phyloP scores from a whole-genome alignment of 2,888 invertebrate species.

The Spodoptera exigua region DNA sequence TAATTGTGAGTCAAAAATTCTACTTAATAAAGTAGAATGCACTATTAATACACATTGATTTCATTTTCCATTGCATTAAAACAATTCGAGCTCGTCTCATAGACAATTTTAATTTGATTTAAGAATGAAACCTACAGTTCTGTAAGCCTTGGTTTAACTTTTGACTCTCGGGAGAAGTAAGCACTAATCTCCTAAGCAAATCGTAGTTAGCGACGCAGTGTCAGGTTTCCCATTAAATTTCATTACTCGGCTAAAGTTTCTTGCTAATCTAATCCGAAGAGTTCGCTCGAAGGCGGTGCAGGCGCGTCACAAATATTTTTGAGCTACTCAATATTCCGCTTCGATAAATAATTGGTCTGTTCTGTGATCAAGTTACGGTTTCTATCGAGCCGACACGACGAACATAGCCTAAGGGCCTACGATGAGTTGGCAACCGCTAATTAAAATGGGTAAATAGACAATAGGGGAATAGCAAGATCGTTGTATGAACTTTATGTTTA shows the following conservation, averaged over 20 bases:
- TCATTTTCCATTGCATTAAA: slow-evolving; percentile 15
- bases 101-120: slow-evolving; percentile 27
- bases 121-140: slow-evolving; percentile 27
- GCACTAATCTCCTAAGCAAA: slow-evolving; percentile 30
- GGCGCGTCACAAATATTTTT: background rate
- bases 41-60: slow-evolving; percentile 4
- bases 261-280: slow-evolving; percentile 18
- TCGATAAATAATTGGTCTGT: slow-evolving; percentile 8
- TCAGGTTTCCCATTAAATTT: slow-evolving; percentile 12
- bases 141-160: slow-evolving; percentile 33
- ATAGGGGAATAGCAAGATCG: background rate
- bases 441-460: slow-evolving; percentile 23
- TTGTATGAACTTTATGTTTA: background rate
- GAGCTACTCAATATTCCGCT: slow-evolving; percentile 5
- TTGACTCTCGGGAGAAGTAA: slow-evolving; percentile 15
- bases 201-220: slow-evolving; percentile 18
- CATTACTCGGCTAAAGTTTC: slow-evolving; percentile 18
- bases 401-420: background rate
- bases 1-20: background rate
- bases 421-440: slow-evolving; percentile 3
- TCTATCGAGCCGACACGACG: background rate
- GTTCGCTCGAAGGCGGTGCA: background rate
- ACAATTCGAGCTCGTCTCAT: slow-evolving; percentile 10
- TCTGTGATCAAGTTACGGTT: slow-evolving; percentile 3
- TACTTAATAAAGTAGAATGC: background rate